A percentile compares a stretch with the other conserved stretches of the same genome.
Evolutionary conservation across 2,113 vertebrate genomes (phyloP).

Genomic region (Engystomops pustulosus): DNA sequence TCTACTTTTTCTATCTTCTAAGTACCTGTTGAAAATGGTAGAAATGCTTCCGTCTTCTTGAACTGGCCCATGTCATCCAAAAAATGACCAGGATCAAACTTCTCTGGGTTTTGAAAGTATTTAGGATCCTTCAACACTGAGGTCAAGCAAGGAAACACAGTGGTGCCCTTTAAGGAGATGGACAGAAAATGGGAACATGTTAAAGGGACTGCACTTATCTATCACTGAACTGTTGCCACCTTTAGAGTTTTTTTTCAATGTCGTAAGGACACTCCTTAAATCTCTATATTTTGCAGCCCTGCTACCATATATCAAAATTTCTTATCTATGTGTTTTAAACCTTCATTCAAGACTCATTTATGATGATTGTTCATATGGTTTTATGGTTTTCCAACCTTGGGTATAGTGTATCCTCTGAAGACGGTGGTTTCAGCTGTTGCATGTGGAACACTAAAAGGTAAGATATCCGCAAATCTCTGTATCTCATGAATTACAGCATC

Average conservation of each 20-base stretch:
- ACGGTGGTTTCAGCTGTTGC: constrained; percentile 61
- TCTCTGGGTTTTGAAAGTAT: constrained; percentile 66
- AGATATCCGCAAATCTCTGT: constrained; percentile 59
- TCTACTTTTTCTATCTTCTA: neutral
- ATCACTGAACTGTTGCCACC: no score
- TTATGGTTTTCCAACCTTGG: constrained; percentile 63
- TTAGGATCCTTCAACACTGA: constrained; percentile 67
- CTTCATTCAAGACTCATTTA: no score
- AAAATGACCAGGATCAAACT: constrained; percentile 70
- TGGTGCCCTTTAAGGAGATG: constrained; percentile 63
- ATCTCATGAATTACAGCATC: constrained; percentile 66
- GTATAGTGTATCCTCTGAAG: constrained; percentile 62
- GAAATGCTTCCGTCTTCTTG: constrained; percentile 69
- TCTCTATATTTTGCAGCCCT: no score
- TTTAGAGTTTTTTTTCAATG: no score
- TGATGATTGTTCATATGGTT: no score
- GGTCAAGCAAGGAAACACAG: constrained; percentile 66
- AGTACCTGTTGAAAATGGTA: constrained; percentile 71
- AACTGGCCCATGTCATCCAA: constrained; percentile 68
- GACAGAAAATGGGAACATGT: neutral
- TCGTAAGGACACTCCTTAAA: no score
- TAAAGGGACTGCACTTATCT: neutral
- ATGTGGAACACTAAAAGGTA: constrained; percentile 49
- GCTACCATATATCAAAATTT: no score
- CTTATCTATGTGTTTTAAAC: no score